Evolutionary conservation across 2,113 vertebrate genomes (phyloP), one percentile per base, ranked within the genome.

Genomic region (Mastomys natalensis): DNA sequence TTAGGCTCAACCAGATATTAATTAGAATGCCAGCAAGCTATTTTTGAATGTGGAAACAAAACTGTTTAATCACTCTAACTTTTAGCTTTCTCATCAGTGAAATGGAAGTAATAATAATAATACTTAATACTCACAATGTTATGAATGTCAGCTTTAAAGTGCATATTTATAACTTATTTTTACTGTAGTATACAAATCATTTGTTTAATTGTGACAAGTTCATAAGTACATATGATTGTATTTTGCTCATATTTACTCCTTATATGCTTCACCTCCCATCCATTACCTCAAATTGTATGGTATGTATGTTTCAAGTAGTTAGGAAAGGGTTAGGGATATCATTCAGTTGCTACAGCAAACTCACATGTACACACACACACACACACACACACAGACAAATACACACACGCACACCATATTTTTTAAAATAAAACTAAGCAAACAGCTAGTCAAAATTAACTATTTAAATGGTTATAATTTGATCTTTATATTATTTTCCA

Each of bases 11-110:
- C 13, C 7, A 26, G 31, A 34, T 0, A 5, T 72, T 58, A 62
- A 37, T 55, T 66, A 93, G 40, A 68, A 64, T 29, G 19, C 34
- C 26, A 87, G 58, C 60, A 82, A 43, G 9, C 9, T 16, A 60
- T 0, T 74, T 91, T 64, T 43, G 73, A 94, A 8, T 81, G 2
- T 93, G 12, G 55, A 3, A 82, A 31, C 15, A 43, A 90, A 40
- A n/a, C 55, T 68, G 76, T 5, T 82, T 68, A 86, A 48, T 31
- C 48, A 84, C 2, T 66, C 4, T 66, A 91, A 87, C 16, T 6
- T 7, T 96, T 91, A 40, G 51, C 90, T 82, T 94, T 43, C 11
- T 94, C 10, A 62, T 93, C 72, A 92, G 1, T 40, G 29, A 62
- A 76, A 80, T 62, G 12, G 53, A 3, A 26, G 19, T 81, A 64